These are phyloP conservation scores for Ditylenchus dipsaci DNA, from an alignment of 1,140 invertebrate genomes.

Conservation along the genomic window DNA sequence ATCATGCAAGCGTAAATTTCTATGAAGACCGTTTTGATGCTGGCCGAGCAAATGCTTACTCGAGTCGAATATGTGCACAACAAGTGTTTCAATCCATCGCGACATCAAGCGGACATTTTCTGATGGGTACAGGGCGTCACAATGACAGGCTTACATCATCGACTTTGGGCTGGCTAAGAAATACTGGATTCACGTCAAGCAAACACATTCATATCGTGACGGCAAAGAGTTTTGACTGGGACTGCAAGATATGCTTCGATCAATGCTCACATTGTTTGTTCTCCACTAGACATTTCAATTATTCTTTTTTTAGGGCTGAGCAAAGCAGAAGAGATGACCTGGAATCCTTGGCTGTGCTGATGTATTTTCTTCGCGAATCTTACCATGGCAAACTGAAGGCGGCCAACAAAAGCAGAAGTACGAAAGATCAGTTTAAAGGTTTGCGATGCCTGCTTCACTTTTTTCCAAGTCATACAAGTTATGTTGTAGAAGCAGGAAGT, in stretches of 20 bases:
- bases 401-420: conserved; percentile 93
- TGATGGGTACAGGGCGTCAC: conserved; percentile 76
- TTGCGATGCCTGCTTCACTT: no score
- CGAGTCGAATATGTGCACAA: neutral
- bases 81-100: neutral
- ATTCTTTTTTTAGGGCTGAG: conserved; percentile 16
- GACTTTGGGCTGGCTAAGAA: conserved; percentile 95
- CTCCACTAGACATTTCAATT: neutral
- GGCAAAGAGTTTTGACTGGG: conserved; percentile 63
- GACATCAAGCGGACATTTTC: conserved; percentile 59
- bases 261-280: conserved; percentile 59
- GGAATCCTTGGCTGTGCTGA: conserved; percentile 67
- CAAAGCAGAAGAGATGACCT: conserved; percentile 27
- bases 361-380: conserved; percentile 84
- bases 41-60: conserved; percentile 87
- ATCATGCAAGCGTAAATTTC: no score
- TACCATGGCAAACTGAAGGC: conserved; percentile 73
- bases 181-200: conserved; percentile 78
- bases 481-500: neutral
- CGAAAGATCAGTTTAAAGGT: conserved; percentile 85
- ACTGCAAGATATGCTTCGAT: conserved; percentile 63
- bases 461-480: no score
- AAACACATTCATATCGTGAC: conserved; percentile 85
- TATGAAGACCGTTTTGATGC: conserved; percentile 96
- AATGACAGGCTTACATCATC: conserved; percentile 92